Conservation (phyloP, 2,888 invertebrate genomes). For the Tromatobia lineatoria region DNA sequence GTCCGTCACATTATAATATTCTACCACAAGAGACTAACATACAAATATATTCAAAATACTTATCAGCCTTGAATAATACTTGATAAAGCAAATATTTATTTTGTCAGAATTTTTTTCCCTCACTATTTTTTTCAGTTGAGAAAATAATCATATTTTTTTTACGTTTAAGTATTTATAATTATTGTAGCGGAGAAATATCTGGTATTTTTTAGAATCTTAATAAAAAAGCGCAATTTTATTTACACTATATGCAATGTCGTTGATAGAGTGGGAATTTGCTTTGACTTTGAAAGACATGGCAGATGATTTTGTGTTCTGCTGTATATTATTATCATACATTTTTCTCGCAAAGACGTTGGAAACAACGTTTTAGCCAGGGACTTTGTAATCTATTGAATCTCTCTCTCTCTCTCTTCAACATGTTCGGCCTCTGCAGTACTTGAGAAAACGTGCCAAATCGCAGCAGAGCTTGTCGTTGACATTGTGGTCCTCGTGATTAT, state of each 20-base stretch:
- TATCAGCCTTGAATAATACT: no score
- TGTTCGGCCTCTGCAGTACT: conserved; percentile 11
- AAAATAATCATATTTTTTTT: no score
- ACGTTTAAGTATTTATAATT: no score
- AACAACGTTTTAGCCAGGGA: not conserved
- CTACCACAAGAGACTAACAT: not conserved
- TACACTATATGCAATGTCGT: no score
- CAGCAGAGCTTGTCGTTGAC: conserved; percentile 39
- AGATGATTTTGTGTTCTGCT: not conserved
- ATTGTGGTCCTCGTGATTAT: conserved; percentile 23
- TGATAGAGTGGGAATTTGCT: no score
- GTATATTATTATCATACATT: not conserved
- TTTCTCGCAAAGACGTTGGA: not conserved
- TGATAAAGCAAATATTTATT: no score
- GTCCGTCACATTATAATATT: not conserved
- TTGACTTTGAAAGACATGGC: not conserved
- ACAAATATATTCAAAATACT: not conserved
- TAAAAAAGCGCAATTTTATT: no score
- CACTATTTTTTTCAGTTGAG: no score
- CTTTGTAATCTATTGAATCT: conserved; percentile 52
- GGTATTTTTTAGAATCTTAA: no score
- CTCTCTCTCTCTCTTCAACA: not conserved
- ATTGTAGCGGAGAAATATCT: no score
- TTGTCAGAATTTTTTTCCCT: no score
- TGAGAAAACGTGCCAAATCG: conserved; percentile 55